Base-by-base conservation (phyloP, 2,797 vertebrate genomes). In the Valencia hispanica region DNA sequence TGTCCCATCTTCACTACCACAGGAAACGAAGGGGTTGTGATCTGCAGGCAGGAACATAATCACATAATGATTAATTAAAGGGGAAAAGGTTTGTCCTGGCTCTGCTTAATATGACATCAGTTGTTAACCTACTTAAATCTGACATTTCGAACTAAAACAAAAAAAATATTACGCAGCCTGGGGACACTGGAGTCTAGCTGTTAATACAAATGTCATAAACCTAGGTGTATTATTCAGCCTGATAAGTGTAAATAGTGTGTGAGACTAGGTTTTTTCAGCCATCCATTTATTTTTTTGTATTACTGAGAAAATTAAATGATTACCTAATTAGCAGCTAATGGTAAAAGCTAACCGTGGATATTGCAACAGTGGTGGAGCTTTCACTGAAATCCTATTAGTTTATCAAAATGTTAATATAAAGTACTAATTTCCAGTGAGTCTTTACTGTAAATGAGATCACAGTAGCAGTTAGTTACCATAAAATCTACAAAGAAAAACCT, bases 1-100 rank as follows among this genome's bases (percentile, higher is more conserved):
- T 98, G 98, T 34, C 98, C 98, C 94, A 99, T 95, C 92, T 99
- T 99, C 85, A 99, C 95, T 75, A 99, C 98, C 87, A 97, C 95
- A 0, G 98, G 98, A 79, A 97, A 98, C 73, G 94, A 93, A 0
- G 96, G 95, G 51, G 94, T 94, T 59, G 96, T 91, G 68, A 96
- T 84, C 98, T 99, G 96, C 79, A 94, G 47, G 96, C 73, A 84
- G 89, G 75, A 86, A 89, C 18, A n/a, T 55, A 34, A 41, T 34
- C 78, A 20, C 30, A 63, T 78, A 5, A 74, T 66, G n/a, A 72
- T 78, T 9, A 83, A 10, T 45, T 5, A 65, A 25, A 65, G 10
- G 18, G 22, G 4, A 25, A 39, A 39, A 65, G 25, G 1, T 25
- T 36, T 36, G 6, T 30, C 32, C 17, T 25, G 34, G 9, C 2